These are phyloP conservation scores for Atta texana DNA, from an alignment of 1,140 invertebrate species.

Conservation along the genomic window DNA sequence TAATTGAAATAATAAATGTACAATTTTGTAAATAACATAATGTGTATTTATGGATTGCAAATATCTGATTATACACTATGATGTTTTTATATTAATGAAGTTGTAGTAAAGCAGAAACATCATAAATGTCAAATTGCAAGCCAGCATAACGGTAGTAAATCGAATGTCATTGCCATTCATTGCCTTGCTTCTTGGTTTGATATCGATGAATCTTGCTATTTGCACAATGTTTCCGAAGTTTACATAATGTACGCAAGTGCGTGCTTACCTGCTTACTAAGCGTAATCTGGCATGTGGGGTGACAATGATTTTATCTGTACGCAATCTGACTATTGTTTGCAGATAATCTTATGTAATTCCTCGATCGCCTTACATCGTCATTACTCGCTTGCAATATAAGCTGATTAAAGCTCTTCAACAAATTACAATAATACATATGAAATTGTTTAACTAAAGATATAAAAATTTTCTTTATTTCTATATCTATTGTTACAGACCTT, in stretches of 20 bases:
- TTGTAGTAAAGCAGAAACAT: neutral
- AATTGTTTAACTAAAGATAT: neutral
- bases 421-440: neutral
- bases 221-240: constrained; percentile 49
- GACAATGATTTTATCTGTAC: constrained; percentile 55
- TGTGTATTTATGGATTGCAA: neutral
- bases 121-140: constrained; percentile 32
- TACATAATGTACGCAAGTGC: constrained; percentile 50
- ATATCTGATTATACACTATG: neutral
- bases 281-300: constrained; percentile 45
- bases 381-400: neutral
- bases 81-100: neutral
- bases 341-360: constrained; percentile 55
- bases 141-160: neutral
- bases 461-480: neutral
- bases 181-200: neutral
- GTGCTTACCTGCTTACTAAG: constrained; percentile 8
- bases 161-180: constrained; percentile 60
- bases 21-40: neutral
- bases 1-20: neutral
- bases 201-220: constrained; percentile 55
- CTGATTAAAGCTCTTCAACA: constrained; percentile 44
- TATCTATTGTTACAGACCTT: neutral
- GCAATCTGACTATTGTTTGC: constrained; percentile 57
- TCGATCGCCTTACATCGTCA: neutral